Conservation (phyloP, 2,888 invertebrate species). For the Sphaerophoria taeniata region DNA sequence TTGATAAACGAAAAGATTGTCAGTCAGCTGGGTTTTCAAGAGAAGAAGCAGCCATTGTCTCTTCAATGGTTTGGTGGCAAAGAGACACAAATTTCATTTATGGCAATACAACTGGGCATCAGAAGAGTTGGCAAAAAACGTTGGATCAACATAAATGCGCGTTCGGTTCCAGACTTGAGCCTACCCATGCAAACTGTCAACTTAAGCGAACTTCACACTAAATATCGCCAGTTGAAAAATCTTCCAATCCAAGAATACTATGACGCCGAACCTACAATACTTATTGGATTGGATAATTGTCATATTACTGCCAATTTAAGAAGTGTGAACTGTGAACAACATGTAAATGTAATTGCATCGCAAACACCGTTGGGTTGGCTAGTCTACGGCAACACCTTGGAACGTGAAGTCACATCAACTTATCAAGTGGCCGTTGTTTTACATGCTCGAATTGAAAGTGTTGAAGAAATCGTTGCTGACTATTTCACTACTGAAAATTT, state of each 20-base stretch:
- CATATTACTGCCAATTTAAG: background rate
- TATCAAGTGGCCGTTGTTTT: background rate
- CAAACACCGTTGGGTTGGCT: background rate
- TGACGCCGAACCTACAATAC: background rate
- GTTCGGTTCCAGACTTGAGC: background rate
- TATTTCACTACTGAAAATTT: constrained; percentile 13
- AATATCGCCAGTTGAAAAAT: background rate
- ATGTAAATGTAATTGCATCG: background rate
- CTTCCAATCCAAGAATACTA: background rate
- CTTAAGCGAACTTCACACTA: background rate
- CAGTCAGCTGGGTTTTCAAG: too few species aligned
- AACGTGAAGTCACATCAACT: background rate
- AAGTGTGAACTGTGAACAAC: background rate
- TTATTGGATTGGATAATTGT: background rate
- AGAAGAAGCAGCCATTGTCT: too few species aligned
- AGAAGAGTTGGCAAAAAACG: too few species aligned
- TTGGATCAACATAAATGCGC: background rate
- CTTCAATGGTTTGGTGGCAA: too few species aligned
- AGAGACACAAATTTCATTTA: too few species aligned
- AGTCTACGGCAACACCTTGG: background rate
- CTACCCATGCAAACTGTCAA: background rate
- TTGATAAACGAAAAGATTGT: too few species aligned
- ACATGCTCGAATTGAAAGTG: constrained; percentile 1
- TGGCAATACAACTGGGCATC: too few species aligned
- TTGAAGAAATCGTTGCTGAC: background rate